Conservation (phyloP, 1,140 invertebrate species). For the Archivesica marissinica region DNA sequence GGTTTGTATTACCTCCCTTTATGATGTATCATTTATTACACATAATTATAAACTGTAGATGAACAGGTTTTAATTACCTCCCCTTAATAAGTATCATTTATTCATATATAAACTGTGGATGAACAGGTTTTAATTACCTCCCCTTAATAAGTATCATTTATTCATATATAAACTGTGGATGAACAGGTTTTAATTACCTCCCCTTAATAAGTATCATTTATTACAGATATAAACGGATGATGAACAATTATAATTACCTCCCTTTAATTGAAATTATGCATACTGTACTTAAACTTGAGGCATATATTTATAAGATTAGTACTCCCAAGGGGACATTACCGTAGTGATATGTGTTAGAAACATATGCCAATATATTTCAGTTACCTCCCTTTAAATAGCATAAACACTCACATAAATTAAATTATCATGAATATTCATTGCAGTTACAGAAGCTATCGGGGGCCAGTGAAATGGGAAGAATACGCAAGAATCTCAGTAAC, state of each 20-base stretch:
- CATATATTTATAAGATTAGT: too few species aligned
- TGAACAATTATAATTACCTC: too few species aligned
- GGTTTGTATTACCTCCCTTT: conserved; percentile 1
- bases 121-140: background rate
- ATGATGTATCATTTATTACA: background rate
- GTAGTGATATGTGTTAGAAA: too few species aligned
- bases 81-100: background rate
- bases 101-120: background rate
- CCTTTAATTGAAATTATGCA: too few species aligned
- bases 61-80: background rate
- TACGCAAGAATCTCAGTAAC: conserved; percentile 63
- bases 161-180: background rate
- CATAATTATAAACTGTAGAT: background rate
- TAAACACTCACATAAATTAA: too few species aligned
- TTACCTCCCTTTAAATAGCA: too few species aligned
- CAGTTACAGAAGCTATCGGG: background rate
- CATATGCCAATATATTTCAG: too few species aligned
- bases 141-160: background rate
- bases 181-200: background rate
- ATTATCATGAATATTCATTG: too few species aligned
- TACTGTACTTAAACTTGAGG: too few species aligned
- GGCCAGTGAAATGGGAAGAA: background rate
- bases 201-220: too few species aligned
- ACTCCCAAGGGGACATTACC: too few species aligned
- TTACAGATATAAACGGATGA: background rate